Evolutionary conservation across 1,140 invertebrate species (phyloP).

Genomic region (Atopsyche davidsoni): DNA sequence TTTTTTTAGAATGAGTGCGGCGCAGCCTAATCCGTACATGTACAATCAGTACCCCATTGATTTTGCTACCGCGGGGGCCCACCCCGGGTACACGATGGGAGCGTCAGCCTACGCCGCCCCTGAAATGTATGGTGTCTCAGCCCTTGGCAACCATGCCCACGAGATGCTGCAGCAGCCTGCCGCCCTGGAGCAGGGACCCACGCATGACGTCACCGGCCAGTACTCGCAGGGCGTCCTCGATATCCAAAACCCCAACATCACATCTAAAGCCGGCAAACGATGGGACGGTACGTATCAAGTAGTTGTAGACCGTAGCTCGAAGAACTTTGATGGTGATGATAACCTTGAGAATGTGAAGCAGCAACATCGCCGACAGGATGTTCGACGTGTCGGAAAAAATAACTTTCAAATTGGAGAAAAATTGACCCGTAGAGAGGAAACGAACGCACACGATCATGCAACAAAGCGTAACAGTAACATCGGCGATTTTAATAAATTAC

Average conservation of each 20-base stretch:
- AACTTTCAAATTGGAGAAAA: too few species aligned
- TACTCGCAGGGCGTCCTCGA: conserved; percentile 45
- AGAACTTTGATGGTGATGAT: too few species aligned
- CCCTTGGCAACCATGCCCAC: conserved; percentile 36
- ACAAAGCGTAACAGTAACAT: too few species aligned
- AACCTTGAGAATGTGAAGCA: too few species aligned
- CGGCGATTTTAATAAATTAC: too few species aligned
- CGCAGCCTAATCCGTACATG: conserved; percentile 45
- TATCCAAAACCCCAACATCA: conserved; percentile 39
- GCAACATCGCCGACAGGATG: too few species aligned
- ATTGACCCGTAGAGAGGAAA: too few species aligned
- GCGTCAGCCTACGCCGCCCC: conserved; percentile 39
- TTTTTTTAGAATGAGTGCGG: conserved; percentile 36
- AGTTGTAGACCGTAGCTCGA: too few species aligned
- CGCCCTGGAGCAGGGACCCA: conserved; percentile 25
- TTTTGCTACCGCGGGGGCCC: conserved; percentile 40
- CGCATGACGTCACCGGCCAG: conserved; percentile 43
- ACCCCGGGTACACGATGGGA: conserved; percentile 42
- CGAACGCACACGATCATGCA: too few species aligned
- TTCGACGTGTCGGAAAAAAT: too few species aligned
- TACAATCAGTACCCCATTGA: conserved; percentile 49
- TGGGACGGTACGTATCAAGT: conserved; percentile 46
- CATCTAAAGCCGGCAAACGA: conserved; percentile 42
- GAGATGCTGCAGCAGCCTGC: conserved; percentile 35
- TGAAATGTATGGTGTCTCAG: conserved; percentile 43